Base-by-base conservation (phyloP, 2,113 vertebrate species). In the Malurus elegans region DNA sequence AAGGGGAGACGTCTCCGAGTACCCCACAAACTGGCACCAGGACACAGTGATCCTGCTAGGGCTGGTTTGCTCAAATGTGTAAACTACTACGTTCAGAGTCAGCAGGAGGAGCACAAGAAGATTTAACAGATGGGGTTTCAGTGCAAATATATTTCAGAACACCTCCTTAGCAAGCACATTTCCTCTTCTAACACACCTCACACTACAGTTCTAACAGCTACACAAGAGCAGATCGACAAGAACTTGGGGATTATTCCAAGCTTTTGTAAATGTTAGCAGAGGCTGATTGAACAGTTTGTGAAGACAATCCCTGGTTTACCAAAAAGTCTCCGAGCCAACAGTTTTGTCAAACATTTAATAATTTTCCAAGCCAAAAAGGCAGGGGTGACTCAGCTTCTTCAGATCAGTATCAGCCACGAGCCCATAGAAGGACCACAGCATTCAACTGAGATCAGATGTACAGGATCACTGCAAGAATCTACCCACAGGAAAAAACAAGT, bases 61-160 rank as follows among this genome's bases (percentile, higher is more conserved):
- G 45, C n/a, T 82, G 48, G 26, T 48, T 74, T 79, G 51, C 56
- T 89, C 1, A 0, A 78, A 72, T 4, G 79, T 28, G 48, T 65
- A 74, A 87, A 71, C 60, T n/a, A 67, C 78, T 87, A 87, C 5
- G 0, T 21, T 70, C 47, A 66, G 58, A 80, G 56, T 9, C 3
- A 0, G 69, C 17, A 70, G 74, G 54, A 83, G 48, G 44, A 81
- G 61, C 66, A 56, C 48, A 36, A 23, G 58, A 79, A 61, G 73
- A 64, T 56, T 31, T 66, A 79, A 89, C 90, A 95, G 95, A 91
- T 79, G 89, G 76, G 29, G 38, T 66, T 89, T 89, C 54, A 89
- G 80, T 11, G 29, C 42, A 84, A 95, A 34, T 29, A 34, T 84
- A 80, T 96, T 84, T 87, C 32, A 66, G 76, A 83, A 92, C 65